phyloP scores from a whole-genome alignment of 2,113 vertebrate genomes.

The Copsychus sechellarum region DNA sequence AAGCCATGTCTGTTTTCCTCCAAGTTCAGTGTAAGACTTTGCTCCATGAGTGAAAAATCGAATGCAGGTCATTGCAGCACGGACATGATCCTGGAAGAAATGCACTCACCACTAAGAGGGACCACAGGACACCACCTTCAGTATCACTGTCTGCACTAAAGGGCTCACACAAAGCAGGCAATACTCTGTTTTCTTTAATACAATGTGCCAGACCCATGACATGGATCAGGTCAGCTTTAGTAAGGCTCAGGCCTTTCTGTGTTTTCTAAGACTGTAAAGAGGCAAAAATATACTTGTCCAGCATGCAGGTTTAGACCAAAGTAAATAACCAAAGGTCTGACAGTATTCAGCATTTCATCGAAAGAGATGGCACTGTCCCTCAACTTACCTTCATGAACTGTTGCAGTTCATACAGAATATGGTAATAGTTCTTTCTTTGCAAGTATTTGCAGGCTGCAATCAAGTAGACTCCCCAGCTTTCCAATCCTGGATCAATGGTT shows the following conservation, averaged over 20 bases:
- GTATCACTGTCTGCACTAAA: background rate
- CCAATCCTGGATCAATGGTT: slow-evolving; percentile 86
- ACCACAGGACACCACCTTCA: background rate
- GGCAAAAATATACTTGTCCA: background rate
- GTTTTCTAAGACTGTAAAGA: background rate
- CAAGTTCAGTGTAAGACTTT: slow-evolving; percentile 88
- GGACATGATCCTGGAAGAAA: slow-evolving; percentile 87
- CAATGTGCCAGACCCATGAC: background rate
- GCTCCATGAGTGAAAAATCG: slow-evolving; percentile 92
- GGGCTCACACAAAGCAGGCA: background rate
- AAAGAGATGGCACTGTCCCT: background rate
- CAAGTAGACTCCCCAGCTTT: slow-evolving; percentile 87
- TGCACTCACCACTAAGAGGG: background rate
- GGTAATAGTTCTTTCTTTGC: slow-evolving; percentile 87
- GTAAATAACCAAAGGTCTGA: background rate
- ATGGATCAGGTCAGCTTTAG: background rate
- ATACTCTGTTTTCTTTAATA: background rate
- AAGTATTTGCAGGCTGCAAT: slow-evolving; percentile 93
- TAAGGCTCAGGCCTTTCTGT: background rate
- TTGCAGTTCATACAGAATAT: slow-evolving; percentile 94
- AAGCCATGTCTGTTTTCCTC: slow-evolving; percentile 89
- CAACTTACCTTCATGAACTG: slow-evolving; percentile 93
- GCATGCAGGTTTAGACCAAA: background rate
- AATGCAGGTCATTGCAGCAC: slow-evolving; percentile 97
- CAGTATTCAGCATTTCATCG: background rate